A percentile compares a stretch with the other conserved stretches of the same genome.
phyloP scores from a whole-genome alignment of 1,140 invertebrate species.

The Papilio aristodemus region DNA sequence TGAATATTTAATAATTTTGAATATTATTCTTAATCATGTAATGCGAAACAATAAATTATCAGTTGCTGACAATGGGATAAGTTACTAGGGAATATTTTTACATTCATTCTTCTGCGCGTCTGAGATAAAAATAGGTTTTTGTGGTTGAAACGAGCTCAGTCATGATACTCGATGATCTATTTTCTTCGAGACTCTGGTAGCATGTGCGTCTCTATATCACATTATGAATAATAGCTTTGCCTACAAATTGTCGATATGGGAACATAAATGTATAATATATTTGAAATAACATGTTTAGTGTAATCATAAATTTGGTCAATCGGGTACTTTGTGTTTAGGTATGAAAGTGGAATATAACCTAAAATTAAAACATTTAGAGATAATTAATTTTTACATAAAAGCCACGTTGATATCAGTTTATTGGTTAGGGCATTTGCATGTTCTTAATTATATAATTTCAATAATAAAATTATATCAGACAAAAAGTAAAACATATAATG shows the following conservation, averaged over 20 bases:
- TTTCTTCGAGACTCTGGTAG: conserved; percentile 1
- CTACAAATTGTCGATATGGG: not conserved
- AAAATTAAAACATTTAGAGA: no score
- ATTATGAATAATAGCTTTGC: conserved; percentile 12
- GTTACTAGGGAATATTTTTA: conserved; percentile 11
- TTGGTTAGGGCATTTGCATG: no score
- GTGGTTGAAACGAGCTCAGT: conserved; percentile 21
- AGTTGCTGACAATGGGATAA: conserved; percentile 14
- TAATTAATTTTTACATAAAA: no score
- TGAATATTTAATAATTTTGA: not conserved
- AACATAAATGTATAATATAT: not conserved
- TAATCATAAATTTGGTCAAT: no score
- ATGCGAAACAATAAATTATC: conserved; percentile 6
- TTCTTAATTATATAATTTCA: no score
- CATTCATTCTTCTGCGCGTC: conserved; percentile 7
- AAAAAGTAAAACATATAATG: no score
- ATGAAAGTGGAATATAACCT: no score
- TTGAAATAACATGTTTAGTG: no score
- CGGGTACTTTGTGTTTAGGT: no score
- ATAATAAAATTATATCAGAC: no score
- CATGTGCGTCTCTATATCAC: conserved; percentile 6
- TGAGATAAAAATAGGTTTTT: conserved; percentile 21
- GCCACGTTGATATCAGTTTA: no score
- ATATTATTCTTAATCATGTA: not conserved
- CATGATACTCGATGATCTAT: conserved; percentile 18